These are phyloP conservation scores for Atta cephalotes DNA, from an alignment of 1,140 invertebrate species.

Conservation along the genomic window DNA sequence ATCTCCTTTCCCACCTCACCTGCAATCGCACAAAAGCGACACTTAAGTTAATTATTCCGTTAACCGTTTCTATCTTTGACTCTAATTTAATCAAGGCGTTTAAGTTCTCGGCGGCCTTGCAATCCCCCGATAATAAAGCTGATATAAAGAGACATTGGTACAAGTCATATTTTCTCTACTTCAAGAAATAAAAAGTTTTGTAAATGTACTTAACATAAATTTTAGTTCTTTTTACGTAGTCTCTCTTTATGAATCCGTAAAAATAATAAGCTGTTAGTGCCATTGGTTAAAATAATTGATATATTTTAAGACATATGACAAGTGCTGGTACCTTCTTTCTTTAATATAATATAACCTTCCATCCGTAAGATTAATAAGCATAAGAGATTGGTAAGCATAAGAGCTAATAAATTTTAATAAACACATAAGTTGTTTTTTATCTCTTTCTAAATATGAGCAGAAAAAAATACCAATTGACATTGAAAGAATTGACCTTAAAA, in stretches of 20 bases:
- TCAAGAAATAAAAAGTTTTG: slow-evolving; percentile 5
- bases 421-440: background rate
- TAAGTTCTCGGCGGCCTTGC: background rate
- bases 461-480: background rate
- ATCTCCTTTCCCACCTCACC: slow-evolving; percentile 99
- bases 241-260: slow-evolving; percentile 43
- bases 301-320: background rate
- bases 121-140: background rate
- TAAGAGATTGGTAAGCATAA: background rate
- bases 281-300: background rate
- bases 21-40: slow-evolving; percentile 83
- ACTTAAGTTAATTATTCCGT: slow-evolving; percentile 8
- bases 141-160: background rate
- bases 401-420: background rate
- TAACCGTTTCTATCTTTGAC: background rate
- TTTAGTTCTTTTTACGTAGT: background rate
- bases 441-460: background rate
- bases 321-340: background rate
- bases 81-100: background rate
- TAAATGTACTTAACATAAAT: slow-evolving; percentile 33
- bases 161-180: background rate
- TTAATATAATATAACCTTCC: background rate
- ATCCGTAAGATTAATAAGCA: background rate
- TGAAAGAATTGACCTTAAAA: background rate
- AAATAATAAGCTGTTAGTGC: slow-evolving; percentile 30